Conservation (phyloP, 2,113 vertebrate genomes). For the Marmota monax region DNA sequence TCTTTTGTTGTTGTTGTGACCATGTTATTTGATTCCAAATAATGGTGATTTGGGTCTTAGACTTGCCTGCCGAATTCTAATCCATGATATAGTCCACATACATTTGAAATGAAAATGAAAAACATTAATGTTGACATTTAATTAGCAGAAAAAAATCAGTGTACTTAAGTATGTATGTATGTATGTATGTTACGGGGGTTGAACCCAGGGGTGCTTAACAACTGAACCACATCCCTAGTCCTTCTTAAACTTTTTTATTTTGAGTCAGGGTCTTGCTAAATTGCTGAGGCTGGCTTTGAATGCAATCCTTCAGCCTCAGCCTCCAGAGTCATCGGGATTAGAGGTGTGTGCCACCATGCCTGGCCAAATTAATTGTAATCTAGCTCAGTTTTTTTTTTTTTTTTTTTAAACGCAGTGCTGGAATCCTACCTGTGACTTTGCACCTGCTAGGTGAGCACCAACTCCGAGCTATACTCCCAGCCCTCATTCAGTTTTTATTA, state of each 20-base stretch:
- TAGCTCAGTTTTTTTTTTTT: neutral
- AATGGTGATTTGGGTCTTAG: neutral
- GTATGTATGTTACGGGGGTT: too few relatives aligned
- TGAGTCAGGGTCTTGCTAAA: too few relatives aligned
- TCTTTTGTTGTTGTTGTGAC: neutral
- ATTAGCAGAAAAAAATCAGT: neutral
- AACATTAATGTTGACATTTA: conserved; percentile 27
- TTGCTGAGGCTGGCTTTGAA: too few relatives aligned
- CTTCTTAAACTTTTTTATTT: too few relatives aligned
- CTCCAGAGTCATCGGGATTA: too few relatives aligned
- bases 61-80: neutral
- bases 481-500: neutral
- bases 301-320: too few relatives aligned
- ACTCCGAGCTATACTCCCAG: too few relatives aligned
- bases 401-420: neutral
- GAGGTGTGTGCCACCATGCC: too few relatives aligned
- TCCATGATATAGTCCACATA: neutral
- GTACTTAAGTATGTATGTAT: neutral
- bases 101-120: conserved; percentile 33
- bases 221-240: too few relatives aligned
- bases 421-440: neutral
- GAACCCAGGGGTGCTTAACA: too few relatives aligned
- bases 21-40: neutral
- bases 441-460: too few relatives aligned
- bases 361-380: too few relatives aligned